Evolutionary conservation across 2,113 vertebrate genomes (phyloP).

Genomic region (Micronycteris hirsuta): DNA sequence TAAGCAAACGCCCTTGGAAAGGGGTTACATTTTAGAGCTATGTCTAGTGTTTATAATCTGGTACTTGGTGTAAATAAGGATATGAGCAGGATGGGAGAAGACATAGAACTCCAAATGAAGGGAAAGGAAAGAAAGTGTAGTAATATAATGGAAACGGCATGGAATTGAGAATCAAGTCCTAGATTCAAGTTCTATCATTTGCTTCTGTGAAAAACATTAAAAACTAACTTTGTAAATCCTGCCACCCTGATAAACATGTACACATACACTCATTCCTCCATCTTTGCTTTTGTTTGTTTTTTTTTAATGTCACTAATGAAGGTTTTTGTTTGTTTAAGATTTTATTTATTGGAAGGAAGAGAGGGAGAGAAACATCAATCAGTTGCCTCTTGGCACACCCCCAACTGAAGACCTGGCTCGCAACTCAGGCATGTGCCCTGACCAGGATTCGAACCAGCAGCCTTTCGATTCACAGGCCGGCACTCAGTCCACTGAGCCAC

Average conservation of each 20-base stretch:
- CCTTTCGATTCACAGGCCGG: no score
- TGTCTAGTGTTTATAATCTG: neutral
- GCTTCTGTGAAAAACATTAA: constrained; percentile 8
- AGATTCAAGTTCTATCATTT: neutral
- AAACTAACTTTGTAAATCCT: neutral
- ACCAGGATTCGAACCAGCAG: no score
- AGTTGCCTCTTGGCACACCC: no score
- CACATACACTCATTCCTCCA: neutral
- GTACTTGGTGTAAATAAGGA: neutral
- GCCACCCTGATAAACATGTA: neutral
- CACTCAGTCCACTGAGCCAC: no score
- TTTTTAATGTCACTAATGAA: neutral
- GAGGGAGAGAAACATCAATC: no score
- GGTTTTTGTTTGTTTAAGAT: no score
- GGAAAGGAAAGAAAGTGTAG: neutral
- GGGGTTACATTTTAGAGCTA: neutral
- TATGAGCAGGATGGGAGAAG: neutral
- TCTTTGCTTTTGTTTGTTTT: neutral
- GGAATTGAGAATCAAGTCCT: neutral
- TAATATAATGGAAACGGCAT: neutral
- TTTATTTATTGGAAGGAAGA: no score
- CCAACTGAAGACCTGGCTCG: no score
- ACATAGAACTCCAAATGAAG: neutral
- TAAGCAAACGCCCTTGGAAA: neutral
- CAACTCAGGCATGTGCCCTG: no score